Conservation (phyloP, 2,888 invertebrate genomes). For the Melitaea athalia region DNA sequence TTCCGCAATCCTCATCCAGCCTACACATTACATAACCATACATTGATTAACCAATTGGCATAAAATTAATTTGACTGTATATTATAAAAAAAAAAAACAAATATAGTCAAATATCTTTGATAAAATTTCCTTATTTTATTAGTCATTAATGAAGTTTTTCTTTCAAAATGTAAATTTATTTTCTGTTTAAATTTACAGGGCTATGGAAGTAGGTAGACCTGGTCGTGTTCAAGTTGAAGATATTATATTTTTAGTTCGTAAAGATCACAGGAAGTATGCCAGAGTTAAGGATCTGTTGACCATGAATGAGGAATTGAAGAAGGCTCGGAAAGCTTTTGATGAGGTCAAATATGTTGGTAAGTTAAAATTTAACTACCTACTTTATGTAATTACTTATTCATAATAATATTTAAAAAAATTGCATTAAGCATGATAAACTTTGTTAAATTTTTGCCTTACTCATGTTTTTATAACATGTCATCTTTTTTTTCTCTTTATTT, state of each 20-base stretch:
- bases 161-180: no score
- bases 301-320: constrained; percentile 99
- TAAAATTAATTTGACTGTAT: no score
- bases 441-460: background rate
- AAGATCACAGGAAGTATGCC: constrained; percentile 98
- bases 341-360: constrained; percentile 98
- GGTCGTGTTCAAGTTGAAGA: constrained; percentile 99
- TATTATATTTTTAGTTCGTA: constrained; percentile 96
- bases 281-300: constrained; percentile 97
- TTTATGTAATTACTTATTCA: background rate
- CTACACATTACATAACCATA: no score
- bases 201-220: constrained; percentile 98
- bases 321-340: constrained; percentile 99
- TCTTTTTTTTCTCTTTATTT: no score
- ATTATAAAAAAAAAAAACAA: no score
- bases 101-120: no score
- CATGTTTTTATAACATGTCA: background rate
- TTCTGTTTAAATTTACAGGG: constrained; percentile 77
- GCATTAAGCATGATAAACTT: background rate
- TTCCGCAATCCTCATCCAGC: no score
- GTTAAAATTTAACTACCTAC: constrained; percentile 37
- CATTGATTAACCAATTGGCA: no score
- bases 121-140: no score
- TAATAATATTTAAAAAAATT: background rate
- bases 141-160: no score